A percentile compares a stretch with the other conserved stretches of the same genome.
phyloP scores from a whole-genome alignment of 2,797 vertebrate species.

The Otus scops region DNA sequence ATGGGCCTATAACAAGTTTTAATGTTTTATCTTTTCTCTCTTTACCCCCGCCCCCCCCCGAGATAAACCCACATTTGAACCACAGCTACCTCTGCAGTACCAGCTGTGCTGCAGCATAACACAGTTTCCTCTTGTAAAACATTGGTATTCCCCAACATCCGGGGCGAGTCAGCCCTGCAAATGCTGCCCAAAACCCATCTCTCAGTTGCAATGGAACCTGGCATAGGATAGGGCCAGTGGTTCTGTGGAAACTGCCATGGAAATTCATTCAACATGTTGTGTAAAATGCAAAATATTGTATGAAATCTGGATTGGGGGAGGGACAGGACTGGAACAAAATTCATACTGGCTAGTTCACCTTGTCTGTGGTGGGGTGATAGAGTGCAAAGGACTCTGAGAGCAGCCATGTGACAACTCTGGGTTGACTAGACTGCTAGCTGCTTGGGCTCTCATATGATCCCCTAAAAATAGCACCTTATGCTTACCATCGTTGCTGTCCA shows the following conservation, averaged over 20 bases:
- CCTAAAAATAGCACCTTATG: constrained; percentile 60
- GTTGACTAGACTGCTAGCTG: background rate
- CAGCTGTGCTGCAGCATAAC: background rate
- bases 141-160: background rate
- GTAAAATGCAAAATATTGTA: background rate
- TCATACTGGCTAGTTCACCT: background rate
- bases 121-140: background rate
- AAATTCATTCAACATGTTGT: background rate
- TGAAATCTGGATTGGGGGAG: background rate
- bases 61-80: background rate
- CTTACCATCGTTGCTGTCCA: constrained; percentile 20
- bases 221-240: background rate
- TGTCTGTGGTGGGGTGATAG: background rate
- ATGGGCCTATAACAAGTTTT: background rate
- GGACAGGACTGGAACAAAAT: background rate
- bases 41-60: background rate
- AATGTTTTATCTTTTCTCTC: background rate
- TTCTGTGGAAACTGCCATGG: background rate
- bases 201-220: background rate
- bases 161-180: background rate
- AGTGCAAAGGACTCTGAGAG: background rate
- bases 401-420: constrained; percentile 22
- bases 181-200: background rate
- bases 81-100: background rate
- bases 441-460: constrained; percentile 21